These are phyloP conservation scores for Polymixis lichenea DNA, from an alignment of 2,888 invertebrate genomes.

Conservation along the genomic window DNA sequence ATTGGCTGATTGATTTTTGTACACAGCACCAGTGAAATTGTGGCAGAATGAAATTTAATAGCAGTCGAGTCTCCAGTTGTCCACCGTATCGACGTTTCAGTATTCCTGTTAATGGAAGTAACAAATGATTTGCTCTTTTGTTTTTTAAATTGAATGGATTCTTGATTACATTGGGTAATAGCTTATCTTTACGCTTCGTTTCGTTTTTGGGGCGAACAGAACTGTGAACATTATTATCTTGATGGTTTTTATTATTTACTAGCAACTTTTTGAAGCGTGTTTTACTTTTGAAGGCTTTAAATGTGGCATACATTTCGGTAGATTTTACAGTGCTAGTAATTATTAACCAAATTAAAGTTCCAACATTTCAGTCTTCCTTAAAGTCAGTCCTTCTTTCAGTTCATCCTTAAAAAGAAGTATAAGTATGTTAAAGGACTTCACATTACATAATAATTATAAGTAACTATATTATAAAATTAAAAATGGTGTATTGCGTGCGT, in stretches of 20 bases:
- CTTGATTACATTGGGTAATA: slow-evolving; percentile 65
- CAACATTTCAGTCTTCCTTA: no score
- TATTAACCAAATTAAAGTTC: no score
- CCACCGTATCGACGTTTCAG: slow-evolving; percentile 60
- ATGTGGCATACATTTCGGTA: no score
- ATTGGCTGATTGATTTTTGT: slow-evolving; percentile 56
- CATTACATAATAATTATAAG: no score
- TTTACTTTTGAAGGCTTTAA: slow-evolving; percentile 8
- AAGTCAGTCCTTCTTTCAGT: no score
- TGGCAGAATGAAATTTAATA: slow-evolving; percentile 62
- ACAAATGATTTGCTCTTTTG: slow-evolving; percentile 64
- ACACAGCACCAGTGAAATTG: slow-evolving; percentile 43
- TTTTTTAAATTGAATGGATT: slow-evolving; percentile 64
- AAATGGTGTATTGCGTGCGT: no score
- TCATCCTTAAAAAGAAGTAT: no score
- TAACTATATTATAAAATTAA: no score
- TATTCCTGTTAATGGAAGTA: slow-evolving; percentile 60
- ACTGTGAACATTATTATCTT: slow-evolving; percentile 47
- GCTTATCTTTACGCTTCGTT: slow-evolving; percentile 61
- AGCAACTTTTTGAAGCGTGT: slow-evolving; percentile 27
- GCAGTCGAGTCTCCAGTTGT: slow-evolving; percentile 49
- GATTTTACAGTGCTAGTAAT: no score
- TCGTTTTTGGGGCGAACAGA: slow-evolving; percentile 51
- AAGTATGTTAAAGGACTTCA: no score
- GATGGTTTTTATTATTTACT: slow-evolving; percentile 42